These are phyloP conservation scores for Caradrina clavipalpis DNA, from an alignment of 2,888 invertebrate genomes.

Conservation along the genomic window DNA sequence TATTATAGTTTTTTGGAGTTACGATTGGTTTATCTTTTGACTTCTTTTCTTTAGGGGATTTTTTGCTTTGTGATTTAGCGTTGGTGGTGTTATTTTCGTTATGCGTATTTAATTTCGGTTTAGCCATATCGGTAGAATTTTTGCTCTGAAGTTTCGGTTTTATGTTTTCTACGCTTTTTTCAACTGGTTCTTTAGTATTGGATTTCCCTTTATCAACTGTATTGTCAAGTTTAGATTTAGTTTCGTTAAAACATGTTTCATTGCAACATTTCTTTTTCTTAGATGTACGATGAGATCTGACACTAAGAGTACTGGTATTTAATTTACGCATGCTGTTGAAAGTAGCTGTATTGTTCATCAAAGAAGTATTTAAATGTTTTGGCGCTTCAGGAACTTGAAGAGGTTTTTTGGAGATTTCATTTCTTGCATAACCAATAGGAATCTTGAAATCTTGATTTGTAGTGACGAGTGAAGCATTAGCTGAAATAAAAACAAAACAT, in stretches of 20 bases:
- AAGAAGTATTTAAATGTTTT: slow-evolving; percentile 43
- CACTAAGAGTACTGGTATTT: slow-evolving; percentile 53
- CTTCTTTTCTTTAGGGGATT: slow-evolving; percentile 23
- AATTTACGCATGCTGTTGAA: slow-evolving; percentile 58
- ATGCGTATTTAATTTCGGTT: slow-evolving; percentile 34
- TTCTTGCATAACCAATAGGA: slow-evolving; percentile 18
- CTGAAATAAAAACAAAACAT: slow-evolving; percentile 43
- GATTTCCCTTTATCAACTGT: slow-evolving; percentile 23
- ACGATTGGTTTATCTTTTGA: slow-evolving; percentile 1
- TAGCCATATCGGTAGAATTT: slow-evolving; percentile 12
- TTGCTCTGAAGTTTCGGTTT: slow-evolving; percentile 23
- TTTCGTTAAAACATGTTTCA: slow-evolving; percentile 41
- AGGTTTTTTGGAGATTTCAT: slow-evolving; percentile 17
- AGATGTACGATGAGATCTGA: slow-evolving; percentile 66
- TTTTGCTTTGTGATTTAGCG: slow-evolving; percentile 17
- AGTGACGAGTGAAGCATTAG: slow-evolving; percentile 13
- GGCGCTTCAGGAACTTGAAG: slow-evolving; percentile 28
- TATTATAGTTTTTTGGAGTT: slow-evolving; percentile 24
- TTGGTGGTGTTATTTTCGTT: slow-evolving; percentile 6
- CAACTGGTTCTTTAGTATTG: slow-evolving; percentile 2
- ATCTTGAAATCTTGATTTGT: slow-evolving; percentile 41
- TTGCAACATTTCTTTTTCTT: slow-evolving; percentile 55
- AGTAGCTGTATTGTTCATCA: slow-evolving; percentile 47
- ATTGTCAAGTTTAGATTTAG: slow-evolving; percentile 20
- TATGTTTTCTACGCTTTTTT: slow-evolving; percentile 9